phyloP scores from a whole-genome alignment of 2,113 vertebrate species.

The Andinoacara biseriatus region DNA sequence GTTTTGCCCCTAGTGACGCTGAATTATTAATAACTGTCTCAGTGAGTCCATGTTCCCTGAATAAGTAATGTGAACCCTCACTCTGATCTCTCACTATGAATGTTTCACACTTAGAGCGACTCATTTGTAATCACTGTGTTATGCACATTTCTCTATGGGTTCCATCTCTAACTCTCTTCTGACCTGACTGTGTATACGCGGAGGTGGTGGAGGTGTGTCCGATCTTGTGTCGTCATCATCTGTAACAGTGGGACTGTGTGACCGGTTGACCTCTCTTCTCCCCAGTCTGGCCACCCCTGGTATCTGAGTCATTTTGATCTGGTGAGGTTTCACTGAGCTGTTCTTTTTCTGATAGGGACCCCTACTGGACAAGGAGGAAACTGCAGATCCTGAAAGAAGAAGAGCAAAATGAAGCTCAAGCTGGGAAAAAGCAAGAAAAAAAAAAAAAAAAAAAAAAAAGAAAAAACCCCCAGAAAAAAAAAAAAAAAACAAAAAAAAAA shows the following conservation, averaged over 20 bases:
- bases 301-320: constrained; percentile 84
- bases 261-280: constrained; percentile 74
- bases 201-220: constrained; percentile 21
- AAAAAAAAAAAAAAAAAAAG: background rate
- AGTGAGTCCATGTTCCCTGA: background rate
- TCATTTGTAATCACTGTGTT: background rate
- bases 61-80: background rate
- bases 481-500: too few relatives aligned
- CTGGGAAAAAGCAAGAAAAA: too few relatives aligned
- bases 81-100: background rate
- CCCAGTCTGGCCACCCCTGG: constrained; percentile 79
- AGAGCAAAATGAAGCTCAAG: background rate
- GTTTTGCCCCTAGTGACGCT: background rate
- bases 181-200: constrained; percentile 51
- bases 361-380: constrained; percentile 61
- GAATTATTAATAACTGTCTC: background rate
- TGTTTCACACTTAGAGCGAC: background rate
- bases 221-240: constrained; percentile 54
- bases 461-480: background rate
- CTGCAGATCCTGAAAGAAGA: constrained; percentile 33
- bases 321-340: constrained; percentile 60
- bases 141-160: background rate
- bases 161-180: background rate
- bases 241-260: constrained; percentile 68
- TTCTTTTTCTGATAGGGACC: constrained; percentile 62